A percentile compares a stretch with the other conserved stretches of the same genome.
These are phyloP conservation scores for Xiphophorus maculatus DNA, from an alignment of 2,113 vertebrate species.

Conservation along the genomic window DNA sequence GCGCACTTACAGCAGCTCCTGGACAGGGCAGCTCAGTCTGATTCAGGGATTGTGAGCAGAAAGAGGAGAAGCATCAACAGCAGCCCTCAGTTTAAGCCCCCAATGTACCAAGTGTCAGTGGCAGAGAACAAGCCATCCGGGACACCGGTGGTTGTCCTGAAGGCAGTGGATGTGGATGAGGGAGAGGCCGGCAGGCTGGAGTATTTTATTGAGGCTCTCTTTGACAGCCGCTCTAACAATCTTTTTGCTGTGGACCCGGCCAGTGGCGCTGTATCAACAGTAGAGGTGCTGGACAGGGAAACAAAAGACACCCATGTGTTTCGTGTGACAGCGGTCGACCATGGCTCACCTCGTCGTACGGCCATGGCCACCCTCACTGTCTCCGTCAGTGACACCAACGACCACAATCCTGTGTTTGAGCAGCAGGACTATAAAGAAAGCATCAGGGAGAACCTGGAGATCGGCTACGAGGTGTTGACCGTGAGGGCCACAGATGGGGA, in stretches of 20 bases:
- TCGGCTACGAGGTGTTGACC: conserved; percentile 93
- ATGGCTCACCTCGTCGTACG: conserved; percentile 84
- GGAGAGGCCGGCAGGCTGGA: conserved; percentile 87
- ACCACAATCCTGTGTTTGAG: conserved; percentile 91
- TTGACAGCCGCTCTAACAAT: conserved; percentile 91
- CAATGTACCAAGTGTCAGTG: conserved; percentile 93
- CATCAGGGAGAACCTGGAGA: conserved; percentile 94
- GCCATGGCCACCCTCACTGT: conserved; percentile 93
- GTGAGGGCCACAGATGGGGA: conserved; percentile 93
- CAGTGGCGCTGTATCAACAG: conserved; percentile 83
- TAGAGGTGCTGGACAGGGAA: conserved; percentile 88
- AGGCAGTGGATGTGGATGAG: conserved; percentile 86
- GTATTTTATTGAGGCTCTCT: conserved; percentile 92
- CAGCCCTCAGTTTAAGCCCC: conserved; percentile 91
- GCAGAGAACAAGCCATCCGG: conserved; percentile 88
- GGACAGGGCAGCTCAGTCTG: conserved; percentile 57
- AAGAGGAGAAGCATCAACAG: conserved; percentile 84
- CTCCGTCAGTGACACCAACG: conserved; percentile 88
- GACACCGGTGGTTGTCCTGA: conserved; percentile 84
- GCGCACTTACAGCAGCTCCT: conserved; percentile 67
- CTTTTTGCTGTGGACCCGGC: conserved; percentile 81
- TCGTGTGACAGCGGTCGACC: conserved; percentile 86
- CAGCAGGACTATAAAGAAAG: conserved; percentile 93
- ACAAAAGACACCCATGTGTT: conserved; percentile 96
- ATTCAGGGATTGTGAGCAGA: conserved; percentile 70